These are phyloP conservation scores for Tetragonula clypearis DNA, from an alignment of 1,140 invertebrate species.

Conservation along the genomic window DNA sequence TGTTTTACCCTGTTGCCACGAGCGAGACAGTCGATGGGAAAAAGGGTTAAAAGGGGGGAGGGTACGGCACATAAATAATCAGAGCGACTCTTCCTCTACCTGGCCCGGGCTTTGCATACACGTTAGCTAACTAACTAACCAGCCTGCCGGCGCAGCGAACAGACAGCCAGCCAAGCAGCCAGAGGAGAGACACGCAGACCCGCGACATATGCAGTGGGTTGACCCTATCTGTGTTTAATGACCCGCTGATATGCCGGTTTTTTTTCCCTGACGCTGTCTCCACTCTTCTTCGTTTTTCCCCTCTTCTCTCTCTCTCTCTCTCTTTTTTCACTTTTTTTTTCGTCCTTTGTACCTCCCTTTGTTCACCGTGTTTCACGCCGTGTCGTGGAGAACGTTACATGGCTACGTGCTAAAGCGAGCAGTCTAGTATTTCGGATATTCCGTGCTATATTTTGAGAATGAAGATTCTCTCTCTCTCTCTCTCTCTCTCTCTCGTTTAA, in stretches of 20 bases:
- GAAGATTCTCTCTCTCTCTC: neutral
- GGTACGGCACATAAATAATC: slow-evolving; percentile 70
- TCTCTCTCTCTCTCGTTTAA: neutral
- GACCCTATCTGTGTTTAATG: slow-evolving; percentile 72
- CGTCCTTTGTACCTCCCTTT: slow-evolving; percentile 33
- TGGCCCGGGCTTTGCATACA: slow-evolving; percentile 75
- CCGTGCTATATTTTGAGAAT: neutral
- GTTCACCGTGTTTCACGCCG: neutral
- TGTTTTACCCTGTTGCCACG: slow-evolving; percentile 63
- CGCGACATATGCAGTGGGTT: slow-evolving; percentile 75
- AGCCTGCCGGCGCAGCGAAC: slow-evolving; percentile 52
- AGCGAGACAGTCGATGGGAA: slow-evolving; percentile 36
- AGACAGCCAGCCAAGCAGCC: slow-evolving; percentile 38
- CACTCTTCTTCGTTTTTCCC: neutral
- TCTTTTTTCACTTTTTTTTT: neutral
- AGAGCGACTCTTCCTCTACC: slow-evolving; percentile 66
- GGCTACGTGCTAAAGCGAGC: neutral
- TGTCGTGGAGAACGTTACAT: neutral
- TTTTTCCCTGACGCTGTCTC: slow-evolving; percentile 51
- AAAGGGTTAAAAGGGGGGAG: slow-evolving; percentile 53
- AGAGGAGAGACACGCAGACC: slow-evolving; percentile 51
- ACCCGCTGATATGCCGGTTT: slow-evolving; percentile 59
- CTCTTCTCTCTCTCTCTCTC: slow-evolving; percentile 9
- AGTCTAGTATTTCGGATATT: neutral
- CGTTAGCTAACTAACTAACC: slow-evolving; percentile 67